These are phyloP conservation scores for Leptinotarsa defecta DNA, from an alignment of 1,140 invertebrate genomes.

Conservation along the genomic window DNA sequence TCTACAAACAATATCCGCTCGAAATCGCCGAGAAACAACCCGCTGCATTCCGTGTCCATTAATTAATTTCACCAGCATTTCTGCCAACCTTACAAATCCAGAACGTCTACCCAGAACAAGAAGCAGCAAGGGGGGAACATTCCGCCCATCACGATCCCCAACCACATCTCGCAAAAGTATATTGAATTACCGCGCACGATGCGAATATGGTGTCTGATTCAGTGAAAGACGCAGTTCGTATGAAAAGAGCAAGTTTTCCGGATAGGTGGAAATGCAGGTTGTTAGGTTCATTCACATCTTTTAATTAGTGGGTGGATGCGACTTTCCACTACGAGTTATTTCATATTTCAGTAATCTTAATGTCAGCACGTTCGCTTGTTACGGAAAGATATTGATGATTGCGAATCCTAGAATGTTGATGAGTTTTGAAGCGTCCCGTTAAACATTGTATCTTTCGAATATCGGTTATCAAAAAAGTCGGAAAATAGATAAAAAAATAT, in stretches of 20 bases:
- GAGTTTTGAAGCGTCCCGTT: neutral
- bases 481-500: too few relatives aligned
- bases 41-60: too few relatives aligned
- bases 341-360: neutral
- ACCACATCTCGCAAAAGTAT: neutral
- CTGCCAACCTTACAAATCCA: too few relatives aligned
- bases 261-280: constrained; percentile 15
- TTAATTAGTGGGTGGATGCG: constrained; percentile 9
- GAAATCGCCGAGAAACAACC: too few relatives aligned
- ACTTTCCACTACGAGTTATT: neutral
- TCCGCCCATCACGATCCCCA: too few relatives aligned
- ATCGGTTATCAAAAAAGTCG: too few relatives aligned
- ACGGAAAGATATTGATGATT: neutral
- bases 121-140: too few relatives aligned
- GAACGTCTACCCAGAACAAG: too few relatives aligned
- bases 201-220: constrained; percentile 14
- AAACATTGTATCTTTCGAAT: neutral
- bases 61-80: too few relatives aligned
- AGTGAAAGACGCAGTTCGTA: neutral
- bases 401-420: neutral
- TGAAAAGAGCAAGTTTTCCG: constrained; percentile 16
- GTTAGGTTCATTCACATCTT: constrained; percentile 6
- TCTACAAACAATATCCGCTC: too few relatives aligned
- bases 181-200: constrained; percentile 7
- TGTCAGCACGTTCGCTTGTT: neutral